Percentiles rank a stretch among this genome's conserved stretches.
These are phyloP conservation scores for Meda fulgida DNA, from an alignment of 2,797 vertebrate genomes.

Conservation along the genomic window DNA sequence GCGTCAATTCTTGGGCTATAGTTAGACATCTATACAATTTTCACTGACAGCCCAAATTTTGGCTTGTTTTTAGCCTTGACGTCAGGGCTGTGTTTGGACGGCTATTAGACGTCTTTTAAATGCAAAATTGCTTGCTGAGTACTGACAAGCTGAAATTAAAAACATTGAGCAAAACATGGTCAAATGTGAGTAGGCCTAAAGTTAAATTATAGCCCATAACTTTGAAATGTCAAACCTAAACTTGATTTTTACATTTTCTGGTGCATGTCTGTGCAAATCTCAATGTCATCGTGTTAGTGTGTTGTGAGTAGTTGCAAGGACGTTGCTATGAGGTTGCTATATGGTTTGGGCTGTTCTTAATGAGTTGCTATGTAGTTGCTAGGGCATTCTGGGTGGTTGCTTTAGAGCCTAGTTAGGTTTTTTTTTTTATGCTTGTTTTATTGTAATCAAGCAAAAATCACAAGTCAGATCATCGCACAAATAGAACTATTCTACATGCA, in stretches of 20 bases:
- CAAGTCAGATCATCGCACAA: no score
- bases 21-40: no score
- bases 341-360: not conserved
- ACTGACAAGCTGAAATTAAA: not conserved
- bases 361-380: not conserved
- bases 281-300: not conserved
- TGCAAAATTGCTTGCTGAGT: no score
- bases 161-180: not conserved
- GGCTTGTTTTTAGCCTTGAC: no score
- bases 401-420: not conserved
- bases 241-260: not conserved
- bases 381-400: not conserved
- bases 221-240: not conserved
- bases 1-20: no score
- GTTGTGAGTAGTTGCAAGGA: not conserved
- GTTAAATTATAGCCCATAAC: not conserved
- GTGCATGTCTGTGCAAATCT: not conserved
- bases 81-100: no score
- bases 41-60: no score
- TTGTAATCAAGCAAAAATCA: not conserved
- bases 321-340: not conserved
- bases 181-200: not conserved
- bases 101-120: no score
- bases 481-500: no score
- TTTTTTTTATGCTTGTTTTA: not conserved